phyloP scores from a whole-genome alignment of 2,113 vertebrate genomes.

The Cryptomyrus ogoouensis region DNA sequence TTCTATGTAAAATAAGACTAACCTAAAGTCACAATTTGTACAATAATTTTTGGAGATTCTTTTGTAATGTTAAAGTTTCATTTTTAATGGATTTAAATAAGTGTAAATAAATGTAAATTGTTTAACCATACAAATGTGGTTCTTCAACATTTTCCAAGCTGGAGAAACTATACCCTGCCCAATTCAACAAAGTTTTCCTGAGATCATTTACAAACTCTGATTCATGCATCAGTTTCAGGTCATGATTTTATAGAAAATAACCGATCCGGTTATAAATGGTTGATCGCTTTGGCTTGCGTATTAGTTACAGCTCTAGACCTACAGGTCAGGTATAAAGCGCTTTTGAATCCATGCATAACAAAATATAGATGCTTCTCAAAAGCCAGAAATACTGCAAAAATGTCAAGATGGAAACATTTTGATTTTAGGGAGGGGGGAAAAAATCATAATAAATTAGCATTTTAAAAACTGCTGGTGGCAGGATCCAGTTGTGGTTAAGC shows the following conservation, averaged over 20 bases:
- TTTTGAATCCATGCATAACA: background rate
- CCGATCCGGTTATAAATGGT: background rate
- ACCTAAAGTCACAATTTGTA: constrained; percentile 53
- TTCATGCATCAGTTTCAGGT: background rate
- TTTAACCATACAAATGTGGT: constrained; percentile 41
- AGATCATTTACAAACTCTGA: background rate
- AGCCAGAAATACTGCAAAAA: constrained; percentile 1
- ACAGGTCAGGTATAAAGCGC: background rate
- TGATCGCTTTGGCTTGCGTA: background rate
- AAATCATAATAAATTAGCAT: background rate
- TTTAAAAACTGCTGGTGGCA: background rate
- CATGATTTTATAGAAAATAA: background rate
- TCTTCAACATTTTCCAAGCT: background rate
- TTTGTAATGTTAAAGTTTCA: constrained; percentile 50
- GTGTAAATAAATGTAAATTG: constrained; percentile 59
- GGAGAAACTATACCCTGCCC: background rate
- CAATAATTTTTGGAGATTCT: constrained; percentile 48
- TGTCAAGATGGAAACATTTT: background rate
- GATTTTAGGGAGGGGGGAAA: background rate
- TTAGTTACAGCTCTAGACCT: background rate
- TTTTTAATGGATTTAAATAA: constrained; percentile 52
- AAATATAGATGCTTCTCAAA: background rate
- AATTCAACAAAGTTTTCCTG: background rate
- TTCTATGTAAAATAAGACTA: constrained; percentile 51
- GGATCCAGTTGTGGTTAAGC: background rate